phyloP scores from a whole-genome alignment of 64 coral and sea anemone genomes.

The Trachythela sp. region DNA sequence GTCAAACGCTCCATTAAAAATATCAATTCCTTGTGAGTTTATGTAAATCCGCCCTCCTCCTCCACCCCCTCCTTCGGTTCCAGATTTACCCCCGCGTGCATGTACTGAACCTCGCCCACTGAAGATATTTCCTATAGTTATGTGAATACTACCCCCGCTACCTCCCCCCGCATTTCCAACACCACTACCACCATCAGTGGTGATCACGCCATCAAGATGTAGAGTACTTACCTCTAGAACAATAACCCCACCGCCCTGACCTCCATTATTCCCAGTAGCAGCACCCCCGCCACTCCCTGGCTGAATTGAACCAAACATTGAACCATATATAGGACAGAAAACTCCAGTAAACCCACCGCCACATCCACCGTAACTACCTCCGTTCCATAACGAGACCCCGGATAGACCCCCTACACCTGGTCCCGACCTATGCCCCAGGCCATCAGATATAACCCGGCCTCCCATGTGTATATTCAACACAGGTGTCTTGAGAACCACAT shows the following conservation, averaged over 20 bases:
- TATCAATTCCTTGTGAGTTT: conserved; percentile 55
- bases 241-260: conserved; percentile 72
- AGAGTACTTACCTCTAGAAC: conserved; percentile 42
- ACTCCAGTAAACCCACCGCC: conserved; percentile 49
- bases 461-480: conserved; percentile 70
- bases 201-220: conserved; percentile 65
- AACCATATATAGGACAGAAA: conserved; percentile 69
- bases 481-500: conserved; percentile 59
- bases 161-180: conserved; percentile 55
- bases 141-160: conserved; percentile 75
- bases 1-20: conserved; percentile 54
- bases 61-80: background rate
- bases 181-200: conserved; percentile 57
- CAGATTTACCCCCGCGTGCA: conserved; percentile 46
- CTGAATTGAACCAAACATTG: conserved; percentile 49
- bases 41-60: conserved; percentile 64
- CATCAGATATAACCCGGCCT: conserved; percentile 59
- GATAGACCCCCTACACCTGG: conserved; percentile 51
- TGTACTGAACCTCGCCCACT: conserved; percentile 65
- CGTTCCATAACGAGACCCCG: conserved; percentile 30
- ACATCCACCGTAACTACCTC: conserved; percentile 89
- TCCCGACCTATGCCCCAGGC: conserved; percentile 66
- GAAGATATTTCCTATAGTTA: conserved; percentile 45
- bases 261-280: background rate
- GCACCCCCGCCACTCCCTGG: conserved; percentile 38